Evolutionary conservation across 2,888 invertebrate species (phyloP), one percentile per base, ranked within the genome.

Genomic region (Mellilla xanthometata): DNA sequence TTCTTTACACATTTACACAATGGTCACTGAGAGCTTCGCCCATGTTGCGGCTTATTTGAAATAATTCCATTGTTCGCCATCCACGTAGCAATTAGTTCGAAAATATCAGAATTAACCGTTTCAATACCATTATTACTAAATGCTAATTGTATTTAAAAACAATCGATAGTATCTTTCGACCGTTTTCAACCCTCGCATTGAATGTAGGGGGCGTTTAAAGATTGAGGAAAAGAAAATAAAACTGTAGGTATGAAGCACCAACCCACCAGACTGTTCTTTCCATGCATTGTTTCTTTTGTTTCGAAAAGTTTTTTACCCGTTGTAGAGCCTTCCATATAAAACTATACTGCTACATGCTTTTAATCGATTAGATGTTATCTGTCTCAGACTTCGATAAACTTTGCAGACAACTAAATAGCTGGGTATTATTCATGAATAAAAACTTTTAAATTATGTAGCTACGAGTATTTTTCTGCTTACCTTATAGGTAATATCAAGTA

Each of bases 121-220:
- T 58, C 63, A 59, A 71, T 68, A 72, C 61, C 61, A 67, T 72
- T 72, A 76, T 72, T 70, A 78, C 68, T 68, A 73, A 78, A 77
- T 70, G 68, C 72, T 75, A 66, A 74, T 71, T 62, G 56, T 68
- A 64, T 69, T 19, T 66, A 68, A 69, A 66, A 52, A 72, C 65
- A 65, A 54, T 62, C 67, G 81, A 81, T 81, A 81, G 66, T 63
- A 82, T 81, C 82, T 69, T 54, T 54, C 53, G 57, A 61, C 62
- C 63, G 68, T 63, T 65, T 65, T 64, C 64, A 66, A 66, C 68
- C 71, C 74, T 65, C 65, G 63, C 68, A 58, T 59, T 67, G 60
- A 65, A 71, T 71, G 70, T 67, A 60, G 65, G 47, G 72, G 77
- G 77, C 78, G 73, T 76, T 74, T 68, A 61, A 67, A 60, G 59